Base-by-base conservation (phyloP, 2,888 invertebrate genomes). In the Anticlea derivata region DNA sequence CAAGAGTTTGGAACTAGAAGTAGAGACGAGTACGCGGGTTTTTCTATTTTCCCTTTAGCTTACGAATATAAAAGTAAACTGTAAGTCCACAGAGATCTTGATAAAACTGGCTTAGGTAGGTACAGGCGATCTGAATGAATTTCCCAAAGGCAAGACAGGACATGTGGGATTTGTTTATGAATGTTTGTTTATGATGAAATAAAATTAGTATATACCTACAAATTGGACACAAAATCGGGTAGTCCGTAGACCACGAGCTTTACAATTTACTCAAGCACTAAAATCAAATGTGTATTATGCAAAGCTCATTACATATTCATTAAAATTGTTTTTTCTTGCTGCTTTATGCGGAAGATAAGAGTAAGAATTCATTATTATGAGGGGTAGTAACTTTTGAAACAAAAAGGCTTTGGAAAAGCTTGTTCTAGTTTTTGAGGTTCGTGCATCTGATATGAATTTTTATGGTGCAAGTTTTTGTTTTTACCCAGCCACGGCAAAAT, bases 301-400 rank as follows among this genome's bases (percentile, higher is more conserved):
- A 34, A 55, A 51, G 23, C 53, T 55, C 53, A 51, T 60, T 58
- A 58, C 50, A 47, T 54, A 60, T 60, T 60, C 55, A 60, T 55
- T 54, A 55, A 58, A 58, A 50, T 57, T 55, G 58, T 51, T 55
- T 54, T n/a, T 51, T 53, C 50, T 22, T 40, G 35, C 33, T 46
- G 53, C 39, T 48, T 60, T 58, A 60, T 58, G 46, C 29, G 52
- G 45, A 40, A 46, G 40, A 17, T 47, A 47, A 11, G 35, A 38
- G 50, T 38, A 34, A 47, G 49, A 43, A 58, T 60, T 58, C 48
- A 60, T 58, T 60, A 55, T 12, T 35, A 26, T 11, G 22, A 22
- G 48, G 29, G 35, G 35, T 40, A 41, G 41, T 29, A 48, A 26
- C 7, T 20, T 8, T 11, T 7, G 23, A 6, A 22, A 11, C 38